Evolutionary conservation across 2,113 vertebrate species (phyloP).

Genomic region (Thamnaconus septentrionalis): DNA sequence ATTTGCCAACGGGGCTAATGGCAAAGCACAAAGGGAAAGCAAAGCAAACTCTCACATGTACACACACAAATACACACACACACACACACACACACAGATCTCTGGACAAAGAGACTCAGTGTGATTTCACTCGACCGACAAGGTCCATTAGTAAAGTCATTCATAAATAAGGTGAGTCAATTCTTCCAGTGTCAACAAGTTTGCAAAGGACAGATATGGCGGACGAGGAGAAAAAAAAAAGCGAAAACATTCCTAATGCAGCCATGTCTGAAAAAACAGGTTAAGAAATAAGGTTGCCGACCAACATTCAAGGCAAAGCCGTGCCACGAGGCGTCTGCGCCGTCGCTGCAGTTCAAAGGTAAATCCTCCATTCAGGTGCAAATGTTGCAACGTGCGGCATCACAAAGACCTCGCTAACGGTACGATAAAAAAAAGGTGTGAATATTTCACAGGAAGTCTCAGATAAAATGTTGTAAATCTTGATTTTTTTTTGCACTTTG

Average conservation of each 20-base stretch:
- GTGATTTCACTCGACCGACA: conserved; percentile 34
- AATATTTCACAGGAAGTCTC: conserved; percentile 58
- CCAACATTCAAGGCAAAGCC: conserved; percentile 15
- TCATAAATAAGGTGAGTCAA: conserved; percentile 39
- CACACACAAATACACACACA: too few species aligned
- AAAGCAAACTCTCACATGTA: conserved; percentile 16
- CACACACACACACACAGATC: conserved; percentile 16
- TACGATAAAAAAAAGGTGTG: conserved; percentile 57
- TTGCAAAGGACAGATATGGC: conserved; percentile 12
- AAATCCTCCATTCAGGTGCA: conserved; percentile 33
- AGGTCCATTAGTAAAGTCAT: conserved; percentile 56
- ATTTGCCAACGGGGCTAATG: conserved; percentile 47
- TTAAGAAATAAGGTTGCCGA: conserved; percentile 40
- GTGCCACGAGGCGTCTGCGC: conserved; percentile 28
- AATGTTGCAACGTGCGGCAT: conserved; percentile 37
- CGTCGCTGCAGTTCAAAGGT: conserved; percentile 63
- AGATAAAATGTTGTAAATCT: conserved; percentile 51
- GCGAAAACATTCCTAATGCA: neutral
- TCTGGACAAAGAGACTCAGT: conserved; percentile 46
- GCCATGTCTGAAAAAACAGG: neutral
- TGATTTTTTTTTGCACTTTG: conserved; percentile 35
- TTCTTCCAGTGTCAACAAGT: conserved; percentile 53
- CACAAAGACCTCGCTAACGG: conserved; percentile 38
- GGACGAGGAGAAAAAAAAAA: conserved; percentile 14
- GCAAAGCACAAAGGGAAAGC: conserved; percentile 51